Evolutionary conservation across 1,140 invertebrate species (phyloP), one percentile per base, ranked within the genome.

Genomic region (Eubasilissa regina): DNA sequence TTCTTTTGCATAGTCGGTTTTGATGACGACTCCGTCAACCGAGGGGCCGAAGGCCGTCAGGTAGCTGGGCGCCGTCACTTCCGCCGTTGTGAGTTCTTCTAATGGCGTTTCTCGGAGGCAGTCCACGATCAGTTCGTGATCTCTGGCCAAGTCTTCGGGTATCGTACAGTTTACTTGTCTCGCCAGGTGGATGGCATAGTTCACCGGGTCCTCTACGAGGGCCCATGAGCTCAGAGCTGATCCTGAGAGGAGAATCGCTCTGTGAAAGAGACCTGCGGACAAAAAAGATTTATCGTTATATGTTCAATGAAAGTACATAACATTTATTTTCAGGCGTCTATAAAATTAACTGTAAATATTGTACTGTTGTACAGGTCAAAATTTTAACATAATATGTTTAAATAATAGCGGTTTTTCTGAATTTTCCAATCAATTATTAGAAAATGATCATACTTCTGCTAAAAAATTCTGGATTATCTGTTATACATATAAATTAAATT

Each of bases 211-310:
- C 84, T 96, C 94, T 1, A 98, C 96, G 53, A 98, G 89, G 0
- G 97, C 97, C 98, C 96, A 99, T 0, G 95, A 96, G 58, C 95
- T 96, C 11, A 98, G 88, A 0, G 97, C 97, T 15, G 97, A 98
- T 9, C 97, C 97, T 3, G 96, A 97, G 84, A 98, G 91, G 7
- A 99, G 90, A 75, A 98, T 94, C 6, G 96, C 95, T 80, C 97
- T 92, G 82, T 97, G 96, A 86, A 99, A 98, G 4, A 98, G 88
- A 81, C 94, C 95, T 94, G 87, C 1, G 6, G 66, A 74, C 19
- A 74, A 74, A 84, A 3, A 35, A 35, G n/a, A n/a, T n/a, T n/a
- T n/a, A n/a, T n/a, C n/a, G n/a, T n/a, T n/a, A n/a, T n/a, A n/a
- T n/a, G n/a, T n/a, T n/a, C n/a, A n/a, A n/a, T n/a, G n/a, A n/a